Percentiles rank a stretch among this genome's conserved stretches.
Evolutionary conservation across 2,113 vertebrate genomes (phyloP).

Genomic region (Oxyruncus cristatus): DNA sequence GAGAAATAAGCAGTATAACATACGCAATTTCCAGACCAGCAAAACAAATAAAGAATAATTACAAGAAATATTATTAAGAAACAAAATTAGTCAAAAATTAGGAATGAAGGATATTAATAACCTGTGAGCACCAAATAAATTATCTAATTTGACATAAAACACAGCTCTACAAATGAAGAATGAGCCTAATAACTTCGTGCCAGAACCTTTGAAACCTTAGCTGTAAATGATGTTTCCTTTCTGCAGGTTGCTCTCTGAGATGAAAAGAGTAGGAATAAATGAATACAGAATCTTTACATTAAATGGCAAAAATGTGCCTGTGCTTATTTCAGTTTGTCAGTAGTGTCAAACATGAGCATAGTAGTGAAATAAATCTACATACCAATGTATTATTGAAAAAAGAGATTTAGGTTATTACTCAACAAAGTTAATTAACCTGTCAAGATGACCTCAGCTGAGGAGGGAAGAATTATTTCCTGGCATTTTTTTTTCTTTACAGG

Average conservation of each 20-base stretch:
- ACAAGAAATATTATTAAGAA: neutral
- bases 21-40: neutral
- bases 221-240: neutral
- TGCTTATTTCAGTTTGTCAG: neutral
- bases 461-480: neutral
- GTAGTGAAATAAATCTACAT: neutral
- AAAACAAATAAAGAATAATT: neutral
- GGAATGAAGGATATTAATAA: neutral
- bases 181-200: neutral
- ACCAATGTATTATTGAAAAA: neutral
- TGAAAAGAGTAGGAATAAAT: slow-evolving; percentile 8
- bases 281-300: neutral
- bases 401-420: neutral
- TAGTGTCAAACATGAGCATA: neutral
- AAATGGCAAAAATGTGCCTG: neutral
- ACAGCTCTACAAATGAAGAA: neutral
- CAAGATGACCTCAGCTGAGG: neutral
- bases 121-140: neutral
- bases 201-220: neutral
- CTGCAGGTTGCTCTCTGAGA: neutral
- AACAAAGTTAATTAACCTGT: slow-evolving; percentile 12
- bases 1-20: neutral
- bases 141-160: neutral
- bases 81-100: neutral
- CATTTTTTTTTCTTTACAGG: neutral